Evolutionary conservation across 2,888 invertebrate genomes (phyloP).

Genomic region (Shargacucullia verbasci): DNA sequence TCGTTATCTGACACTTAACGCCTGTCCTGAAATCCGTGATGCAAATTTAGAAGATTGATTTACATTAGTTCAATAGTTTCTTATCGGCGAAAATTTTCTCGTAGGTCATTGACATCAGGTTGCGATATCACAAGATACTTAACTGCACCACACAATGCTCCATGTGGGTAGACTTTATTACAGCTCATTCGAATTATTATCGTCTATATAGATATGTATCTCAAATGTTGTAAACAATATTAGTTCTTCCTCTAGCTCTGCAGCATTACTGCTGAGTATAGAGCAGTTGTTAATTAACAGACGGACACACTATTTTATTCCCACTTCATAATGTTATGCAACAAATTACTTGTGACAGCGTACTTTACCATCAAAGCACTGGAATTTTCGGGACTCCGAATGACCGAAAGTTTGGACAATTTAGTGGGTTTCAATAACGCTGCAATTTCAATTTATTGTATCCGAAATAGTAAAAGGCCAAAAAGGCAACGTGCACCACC

Average conservation of each 20-base stretch:
- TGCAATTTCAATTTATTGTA: not conserved
- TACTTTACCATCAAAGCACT: not conserved
- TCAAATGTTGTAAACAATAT: not conserved
- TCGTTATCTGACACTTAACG: constrained; percentile 14
- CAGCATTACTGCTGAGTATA: not conserved
- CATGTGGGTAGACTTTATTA: not conserved
- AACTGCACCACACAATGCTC: constrained; percentile 13
- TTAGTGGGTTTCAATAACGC: not conserved
- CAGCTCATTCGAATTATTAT: not conserved
- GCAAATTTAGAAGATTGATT: constrained; percentile 26
- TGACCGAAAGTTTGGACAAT: not conserved
- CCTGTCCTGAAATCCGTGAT: constrained; percentile 7
- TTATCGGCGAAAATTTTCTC: constrained; percentile 16
- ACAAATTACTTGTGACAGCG: constrained; percentile 2
- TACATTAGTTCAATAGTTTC: constrained; percentile 16
- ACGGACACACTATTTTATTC: not conserved
- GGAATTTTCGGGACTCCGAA: too few species aligned
- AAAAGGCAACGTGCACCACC: not conserved
- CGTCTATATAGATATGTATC: too few species aligned
- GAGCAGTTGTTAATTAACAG: constrained; percentile 3
- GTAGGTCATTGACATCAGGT: constrained; percentile 38
- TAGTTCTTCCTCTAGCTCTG: not conserved
- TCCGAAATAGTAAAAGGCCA: not conserved
- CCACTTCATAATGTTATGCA: constrained; percentile 3
- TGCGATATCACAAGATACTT: not conserved